Evolutionary conservation across 2,797 vertebrate species (phyloP), one percentile per base, ranked within the genome.

Genomic region (Anomalospiza imberbis): DNA sequence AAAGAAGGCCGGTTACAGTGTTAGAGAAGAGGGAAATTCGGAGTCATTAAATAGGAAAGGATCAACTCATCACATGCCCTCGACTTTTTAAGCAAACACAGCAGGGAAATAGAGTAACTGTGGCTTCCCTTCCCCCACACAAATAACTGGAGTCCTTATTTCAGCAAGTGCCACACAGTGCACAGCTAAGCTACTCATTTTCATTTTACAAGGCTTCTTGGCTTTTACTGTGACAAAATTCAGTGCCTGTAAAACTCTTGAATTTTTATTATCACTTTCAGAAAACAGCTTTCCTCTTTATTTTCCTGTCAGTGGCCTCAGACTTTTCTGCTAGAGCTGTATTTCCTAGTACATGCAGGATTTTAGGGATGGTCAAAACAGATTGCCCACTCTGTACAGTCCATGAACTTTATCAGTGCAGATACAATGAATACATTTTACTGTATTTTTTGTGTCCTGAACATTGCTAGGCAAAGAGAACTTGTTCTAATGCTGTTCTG

Each of bases 1-100:
- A 40, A 60, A 94, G 26, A 31, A n/a, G 29, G 8, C 76, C 53
- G 34, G 66, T 92, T 91, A 60, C 60, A 29, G 36, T 36, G 66
- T 88, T 65, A 68, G 44, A 57, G 31, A 42, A 93, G 78, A 85
- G 71, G 61, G 61, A 80, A 94, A 95, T 92, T 96, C 67, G n/a
- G 77, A 85, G 62, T 92, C 94, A 70, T 95, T 97, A 94, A 96
- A 79, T 79, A 89, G 72, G 66, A 88, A 50, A 79, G 63, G 68
- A 74, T 90, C 60, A 65, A 54, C 72, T 93, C 76, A 65, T 83
- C 85, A 73, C 3, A 5, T 79, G 78, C 83, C 13, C 25, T 70
- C 36, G 60, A 77, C 50, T 77, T 87, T 55, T 88, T 54, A 90
- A 91, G 61, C 78, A 93, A 93, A 88, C 75, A 78, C 32, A 80